Evolutionary conservation across 2,113 vertebrate genomes (phyloP), one percentile per base, ranked within the genome.

Genomic region (Hippolais icterina): DNA sequence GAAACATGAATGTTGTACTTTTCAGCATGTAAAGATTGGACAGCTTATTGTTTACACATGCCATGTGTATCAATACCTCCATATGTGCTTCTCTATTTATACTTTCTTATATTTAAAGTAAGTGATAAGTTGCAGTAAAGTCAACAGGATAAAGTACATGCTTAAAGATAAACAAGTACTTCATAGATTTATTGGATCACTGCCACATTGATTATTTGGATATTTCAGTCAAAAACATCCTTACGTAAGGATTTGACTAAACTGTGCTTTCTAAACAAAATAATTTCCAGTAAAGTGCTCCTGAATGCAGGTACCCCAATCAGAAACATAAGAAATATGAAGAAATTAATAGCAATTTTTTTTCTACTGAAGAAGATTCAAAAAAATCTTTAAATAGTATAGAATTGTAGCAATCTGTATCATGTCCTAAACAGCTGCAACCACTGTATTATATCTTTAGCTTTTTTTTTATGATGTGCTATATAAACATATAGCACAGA

Each of bases 111-210:
- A 84, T 29, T 69, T 71, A 63, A 91, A 93, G 56, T 24, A 83
- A 65, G 15, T 42, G 35, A n/a, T n/a, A 54, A 85, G 21, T 35
- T 53, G 27, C 42, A 74, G 63, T 44, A 29, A 94, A 85, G 18
- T 69, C 42, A 88, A 85, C 27, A 61, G 41, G 42, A 87, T 47
- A 91, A 85, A 57, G 31, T 23, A 64, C 11, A 70, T 44, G 33
- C 49, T 65, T 66, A 77, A 89, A 96, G 41, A 87, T 21, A 91
- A 93, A 87, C 42, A 92, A 83, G 88, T 35, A 54, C 42, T 88
- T 83, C 70, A 52, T 0, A 3, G 53, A 69, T 72, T 79, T 66
- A 60, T 27, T 91, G 82, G 21, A 83, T 77, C 71, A 83, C 25
- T 79, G 39, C 23, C 50, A 89, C 28, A 72, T 11, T 85, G 63